Base-by-base conservation (phyloP, 2,888 invertebrate genomes). In the Amphipoea lucens region DNA sequence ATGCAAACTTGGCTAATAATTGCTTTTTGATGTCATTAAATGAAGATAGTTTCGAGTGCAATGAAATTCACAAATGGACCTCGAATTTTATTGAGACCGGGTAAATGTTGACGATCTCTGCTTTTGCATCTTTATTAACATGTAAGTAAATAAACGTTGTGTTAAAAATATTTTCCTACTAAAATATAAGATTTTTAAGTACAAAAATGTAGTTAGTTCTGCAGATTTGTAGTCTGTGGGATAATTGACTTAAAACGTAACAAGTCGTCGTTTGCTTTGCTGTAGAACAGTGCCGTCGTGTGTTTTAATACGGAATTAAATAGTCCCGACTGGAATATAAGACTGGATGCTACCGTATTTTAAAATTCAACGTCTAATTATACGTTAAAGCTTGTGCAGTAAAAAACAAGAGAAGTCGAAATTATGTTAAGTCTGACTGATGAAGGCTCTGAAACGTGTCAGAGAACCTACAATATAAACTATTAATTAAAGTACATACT, bases 181-280 rank as follows among this genome's bases (percentile, higher is more conserved):
- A 6, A 63, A 54, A 69, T 20, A 17, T 40, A 51, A 63, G 2
- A 68, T 36, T 48, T 70, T 71, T 29, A 65, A 42, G 48, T 66
- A n/a, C 45, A 79, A 76, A 78, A 87, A 85, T 81, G 83, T 83
- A 85, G 82, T 82, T 76, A 81, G 72, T 84, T 85, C 80, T 78
- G 82, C 76, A 85, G 81, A 84, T 88, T 88, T 82, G 84, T 83
- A 88, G 87, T 83, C 81, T 77, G 88, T 85, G 86, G 87, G 89
- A 89, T 93, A 94, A 94, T 93, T 93, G 91, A 92, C 91, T 92
- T 91, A 92, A 90, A 93, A 92, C 89, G 91, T 93, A 92, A 94
- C 92, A 92, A 93, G 92, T 93, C 91, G 20, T 72, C 78, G 93
- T 94, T 95, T 94, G 92, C 92, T 93, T 92, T 92, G 90, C 94